Evolutionary conservation across 2,113 vertebrate genomes (phyloP).

Genomic region (Sinocyclocheilus anophthalmus): DNA sequence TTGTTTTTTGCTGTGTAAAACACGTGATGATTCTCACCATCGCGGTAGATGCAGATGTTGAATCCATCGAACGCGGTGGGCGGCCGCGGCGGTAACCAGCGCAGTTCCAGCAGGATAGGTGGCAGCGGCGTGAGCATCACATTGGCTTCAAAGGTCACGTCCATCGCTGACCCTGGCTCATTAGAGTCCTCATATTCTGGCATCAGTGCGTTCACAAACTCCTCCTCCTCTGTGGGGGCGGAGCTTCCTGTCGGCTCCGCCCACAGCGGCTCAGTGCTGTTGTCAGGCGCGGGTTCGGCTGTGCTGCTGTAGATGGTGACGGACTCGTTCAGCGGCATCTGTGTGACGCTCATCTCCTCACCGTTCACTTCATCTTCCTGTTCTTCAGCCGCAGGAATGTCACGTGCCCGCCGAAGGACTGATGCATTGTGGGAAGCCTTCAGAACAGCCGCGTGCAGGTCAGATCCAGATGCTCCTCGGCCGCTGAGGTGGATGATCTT

Average conservation of each 20-base stretch:
- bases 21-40: slow-evolving; percentile 74
- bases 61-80: slow-evolving; percentile 88
- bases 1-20: no score
- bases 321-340: slow-evolving; percentile 1
- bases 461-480: slow-evolving; percentile 55
- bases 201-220: slow-evolving; percentile 78
- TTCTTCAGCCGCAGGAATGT: slow-evolving; percentile 49
- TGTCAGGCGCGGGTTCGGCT: slow-evolving; percentile 37
- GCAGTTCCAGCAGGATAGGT: slow-evolving; percentile 85
- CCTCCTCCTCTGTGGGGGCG: slow-evolving; percentile 67
- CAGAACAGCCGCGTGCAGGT: no score
- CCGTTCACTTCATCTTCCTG: background rate
- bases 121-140: slow-evolving; percentile 67
- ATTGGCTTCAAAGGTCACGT: slow-evolving; percentile 43
- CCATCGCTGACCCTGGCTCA: slow-evolving; percentile 67
- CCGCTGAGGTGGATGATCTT: slow-evolving; percentile 81
- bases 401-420: slow-evolving; percentile 56
- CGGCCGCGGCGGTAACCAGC: slow-evolving; percentile 87
- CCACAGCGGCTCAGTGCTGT: slow-evolving; percentile 69
- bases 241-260: slow-evolving; percentile 66
- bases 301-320: background rate
- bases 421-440: slow-evolving; percentile 2
- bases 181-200: slow-evolving; percentile 74
- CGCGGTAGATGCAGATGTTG: slow-evolving; percentile 83
- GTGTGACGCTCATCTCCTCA: slow-evolving; percentile 43